phyloP scores from a whole-genome alignment of 2,797 vertebrate species.

The Peromyscus melanophrys region DNA sequence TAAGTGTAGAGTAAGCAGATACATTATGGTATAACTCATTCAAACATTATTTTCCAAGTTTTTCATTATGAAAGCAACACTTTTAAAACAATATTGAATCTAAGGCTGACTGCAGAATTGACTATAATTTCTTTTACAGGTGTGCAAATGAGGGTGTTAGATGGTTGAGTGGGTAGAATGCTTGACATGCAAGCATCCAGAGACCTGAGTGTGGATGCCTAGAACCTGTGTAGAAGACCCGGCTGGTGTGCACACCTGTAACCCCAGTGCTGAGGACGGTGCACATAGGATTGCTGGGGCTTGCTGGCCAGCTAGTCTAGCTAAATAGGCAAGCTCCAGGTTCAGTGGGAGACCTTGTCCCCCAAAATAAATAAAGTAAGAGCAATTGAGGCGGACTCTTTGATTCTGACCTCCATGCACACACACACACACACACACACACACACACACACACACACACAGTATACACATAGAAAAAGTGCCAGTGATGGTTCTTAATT shows the following conservation, averaged over 20 bases:
- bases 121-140: not conserved
- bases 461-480: not conserved
- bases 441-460: not conserved
- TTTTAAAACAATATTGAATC: not conserved
- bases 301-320: not conserved
- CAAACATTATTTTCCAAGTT: not conserved
- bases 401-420: not conserved
- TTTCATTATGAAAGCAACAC: not conserved
- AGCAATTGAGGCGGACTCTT: not conserved
- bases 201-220: not conserved
- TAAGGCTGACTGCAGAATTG: constrained; percentile 23
- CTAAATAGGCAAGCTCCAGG: not conserved
- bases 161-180: not conserved
- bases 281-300: not conserved
- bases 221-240: not conserved
- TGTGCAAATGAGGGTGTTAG: not conserved
- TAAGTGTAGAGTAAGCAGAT: constrained; percentile 31
- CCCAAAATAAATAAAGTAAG: not conserved
- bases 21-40: constrained; percentile 16
- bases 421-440: not conserved
- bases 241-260: not conserved
- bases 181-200: not conserved
- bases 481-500: not conserved
- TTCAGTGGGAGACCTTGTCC: not conserved
- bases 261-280: not conserved